Evolutionary conservation across 2,113 vertebrate genomes (phyloP).

Genomic region (Xiphias gladius): DNA sequence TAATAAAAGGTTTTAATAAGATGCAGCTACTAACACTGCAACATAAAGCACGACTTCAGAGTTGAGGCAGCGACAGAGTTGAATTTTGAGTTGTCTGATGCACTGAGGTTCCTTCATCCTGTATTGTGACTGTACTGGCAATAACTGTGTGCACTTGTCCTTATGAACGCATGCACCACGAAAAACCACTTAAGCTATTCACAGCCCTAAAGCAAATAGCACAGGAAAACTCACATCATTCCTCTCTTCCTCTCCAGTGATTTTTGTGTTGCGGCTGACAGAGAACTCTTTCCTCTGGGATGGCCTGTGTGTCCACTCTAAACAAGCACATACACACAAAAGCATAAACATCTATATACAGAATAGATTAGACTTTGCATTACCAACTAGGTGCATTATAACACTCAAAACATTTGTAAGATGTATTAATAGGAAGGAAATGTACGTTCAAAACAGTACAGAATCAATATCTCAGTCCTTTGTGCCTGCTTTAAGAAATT

Average conservation of each 20-base stretch:
- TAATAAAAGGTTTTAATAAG: background rate
- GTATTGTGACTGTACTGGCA: background rate
- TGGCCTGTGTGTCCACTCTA: slow-evolving; percentile 57
- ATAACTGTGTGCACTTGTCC: background rate
- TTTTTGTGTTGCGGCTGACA: slow-evolving; percentile 83
- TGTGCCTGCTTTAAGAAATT: background rate
- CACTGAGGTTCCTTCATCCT: background rate
- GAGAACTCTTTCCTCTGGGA: slow-evolving; percentile 50
- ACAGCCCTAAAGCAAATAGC: background rate
- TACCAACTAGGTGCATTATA: background rate
- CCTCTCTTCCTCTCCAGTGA: slow-evolving; percentile 80
- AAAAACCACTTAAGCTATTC: background rate
- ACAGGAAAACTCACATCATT: slow-evolving; percentile 73
- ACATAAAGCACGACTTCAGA: background rate
- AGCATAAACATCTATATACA: background rate
- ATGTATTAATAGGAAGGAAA: background rate
- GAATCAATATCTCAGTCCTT: slow-evolving; percentile 13
- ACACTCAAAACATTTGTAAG: background rate
- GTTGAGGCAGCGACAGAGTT: background rate
- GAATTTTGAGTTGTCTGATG: background rate
- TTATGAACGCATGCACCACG: background rate
- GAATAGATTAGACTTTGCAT: background rate
- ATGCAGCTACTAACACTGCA: no score
- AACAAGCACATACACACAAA: slow-evolving; percentile 29
- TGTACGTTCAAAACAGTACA: background rate